phyloP scores from a whole-genome alignment of 92 coral and sea anemone species.

The Scolanthus callimorphus region DNA sequence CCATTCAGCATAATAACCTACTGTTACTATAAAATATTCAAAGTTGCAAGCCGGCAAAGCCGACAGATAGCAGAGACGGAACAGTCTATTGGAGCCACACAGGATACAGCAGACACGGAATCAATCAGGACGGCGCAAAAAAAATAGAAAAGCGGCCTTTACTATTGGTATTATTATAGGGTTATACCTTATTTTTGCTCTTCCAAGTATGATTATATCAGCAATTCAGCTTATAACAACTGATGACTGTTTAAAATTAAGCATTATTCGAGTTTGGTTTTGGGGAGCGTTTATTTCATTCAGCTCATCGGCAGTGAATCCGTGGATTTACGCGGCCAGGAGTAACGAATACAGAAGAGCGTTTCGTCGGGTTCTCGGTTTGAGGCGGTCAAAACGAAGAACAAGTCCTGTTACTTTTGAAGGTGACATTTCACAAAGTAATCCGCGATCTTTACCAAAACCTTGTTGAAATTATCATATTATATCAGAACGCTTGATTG shows the following conservation, averaged over 20 bases:
- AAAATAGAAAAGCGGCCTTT: conserved; percentile 65
- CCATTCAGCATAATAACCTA: conserved; percentile 59
- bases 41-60: conserved; percentile 41
- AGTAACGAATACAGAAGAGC: conserved; percentile 51
- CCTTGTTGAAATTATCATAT: too few species aligned
- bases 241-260: conserved; percentile 50
- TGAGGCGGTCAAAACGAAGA: too few species aligned
- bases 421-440: too few species aligned
- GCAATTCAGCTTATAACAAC: conserved; percentile 58
- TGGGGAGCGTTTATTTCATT: conserved; percentile 74
- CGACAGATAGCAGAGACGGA: conserved; percentile 44
- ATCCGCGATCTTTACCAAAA: too few species aligned
- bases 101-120: background rate
- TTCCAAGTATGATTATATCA: conserved; percentile 65
- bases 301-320: conserved; percentile 62
- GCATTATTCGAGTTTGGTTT: conserved; percentile 60
- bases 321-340: conserved; percentile 76
- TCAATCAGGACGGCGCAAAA: conserved; percentile 1
- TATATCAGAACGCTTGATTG: too few species aligned
- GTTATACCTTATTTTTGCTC: conserved; percentile 40
- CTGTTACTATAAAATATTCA: conserved; percentile 64
- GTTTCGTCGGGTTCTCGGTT: conserved; percentile 11
- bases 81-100: conserved; percentile 1
- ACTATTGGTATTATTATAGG: conserved; percentile 73
- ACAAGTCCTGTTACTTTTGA: too few species aligned